Evolutionary conservation across 2,888 invertebrate species (phyloP).

Genomic region (Melanargia galathea): DNA sequence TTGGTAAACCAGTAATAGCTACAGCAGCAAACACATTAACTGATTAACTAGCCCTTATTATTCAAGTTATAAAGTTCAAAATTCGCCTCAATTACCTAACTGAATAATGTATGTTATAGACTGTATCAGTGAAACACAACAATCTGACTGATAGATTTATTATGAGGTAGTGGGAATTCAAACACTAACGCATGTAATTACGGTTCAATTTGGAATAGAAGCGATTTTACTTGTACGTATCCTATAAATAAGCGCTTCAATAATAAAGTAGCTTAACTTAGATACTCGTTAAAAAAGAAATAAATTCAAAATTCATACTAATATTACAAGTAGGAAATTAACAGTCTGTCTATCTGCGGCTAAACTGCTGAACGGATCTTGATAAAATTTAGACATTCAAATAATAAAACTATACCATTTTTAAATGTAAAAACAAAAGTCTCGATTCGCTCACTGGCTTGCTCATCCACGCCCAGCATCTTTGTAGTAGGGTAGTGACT

Average conservation of each 20-base stretch:
- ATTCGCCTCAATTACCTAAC: neutral
- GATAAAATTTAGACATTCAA: no score
- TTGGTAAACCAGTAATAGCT: slow-evolving; percentile 44
- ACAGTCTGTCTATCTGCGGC: no score
- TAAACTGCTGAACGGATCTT: no score
- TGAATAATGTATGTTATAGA: neutral
- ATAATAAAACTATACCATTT: no score
- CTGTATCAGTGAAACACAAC: neutral
- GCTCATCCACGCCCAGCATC: no score
- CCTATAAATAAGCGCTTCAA: neutral
- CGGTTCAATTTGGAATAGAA: neutral
- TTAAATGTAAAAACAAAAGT: no score
- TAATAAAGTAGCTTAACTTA: slow-evolving; percentile 6
- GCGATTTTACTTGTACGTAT: neutral
- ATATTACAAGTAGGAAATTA: no score
- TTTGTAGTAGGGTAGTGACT: no score
- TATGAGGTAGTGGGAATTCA: neutral
- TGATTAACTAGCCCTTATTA: neutral
- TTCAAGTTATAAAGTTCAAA: neutral
- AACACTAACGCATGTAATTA: neutral
- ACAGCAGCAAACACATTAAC: slow-evolving; percentile 7
- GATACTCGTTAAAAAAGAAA: no score
- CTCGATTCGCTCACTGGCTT: no score
- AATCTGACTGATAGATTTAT: neutral
- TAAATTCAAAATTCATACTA: neutral